Conservation (phyloP, 2,888 invertebrate genomes). For the Ormia ochracea region DNA sequence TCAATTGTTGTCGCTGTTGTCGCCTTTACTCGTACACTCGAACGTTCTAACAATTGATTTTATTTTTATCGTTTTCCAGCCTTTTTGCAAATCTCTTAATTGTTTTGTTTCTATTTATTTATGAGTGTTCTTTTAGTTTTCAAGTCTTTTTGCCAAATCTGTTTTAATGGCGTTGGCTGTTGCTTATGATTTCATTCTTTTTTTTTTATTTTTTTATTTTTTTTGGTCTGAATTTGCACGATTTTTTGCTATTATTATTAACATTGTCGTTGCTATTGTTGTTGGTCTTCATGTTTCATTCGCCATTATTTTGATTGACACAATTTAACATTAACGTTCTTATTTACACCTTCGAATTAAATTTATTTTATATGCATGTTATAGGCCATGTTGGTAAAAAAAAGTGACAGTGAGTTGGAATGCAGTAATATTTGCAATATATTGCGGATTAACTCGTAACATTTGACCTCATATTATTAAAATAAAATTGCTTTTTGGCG, state of each 20-base stretch:
- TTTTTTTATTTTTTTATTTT: too few species aligned
- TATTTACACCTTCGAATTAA: slow-evolving; percentile 52
- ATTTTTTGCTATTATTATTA: slow-evolving; percentile 4
- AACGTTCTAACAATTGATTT: slow-evolving; percentile 32
- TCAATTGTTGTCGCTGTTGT: slow-evolving; percentile 39
- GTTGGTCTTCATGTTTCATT: slow-evolving; percentile 2
- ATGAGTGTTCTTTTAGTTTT: slow-evolving; percentile 14
- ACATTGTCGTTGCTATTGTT: background rate
- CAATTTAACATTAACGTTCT: slow-evolving; percentile 36
- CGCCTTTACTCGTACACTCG: background rate
- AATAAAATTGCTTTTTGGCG: too few species aligned
- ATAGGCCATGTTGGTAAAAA: background rate
- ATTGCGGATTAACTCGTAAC: too few species aligned
- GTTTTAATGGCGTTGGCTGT: background rate
- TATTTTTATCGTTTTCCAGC: slow-evolving; percentile 14
- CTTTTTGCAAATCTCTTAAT: slow-evolving; percentile 41
- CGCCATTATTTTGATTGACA: slow-evolving; percentile 49
- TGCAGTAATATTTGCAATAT: too few species aligned
- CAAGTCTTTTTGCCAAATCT: background rate
- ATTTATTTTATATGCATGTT: slow-evolving; percentile 35
- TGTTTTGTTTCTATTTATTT: slow-evolving; percentile 40
- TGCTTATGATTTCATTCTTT: background rate
- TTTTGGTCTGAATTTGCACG: slow-evolving; percentile 15
- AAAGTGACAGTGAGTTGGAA: background rate
- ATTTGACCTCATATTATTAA: too few species aligned